These are phyloP conservation scores for Aleiodes sp. DNA, from an alignment of 1,140 invertebrate genomes.

Conservation along the genomic window DNA sequence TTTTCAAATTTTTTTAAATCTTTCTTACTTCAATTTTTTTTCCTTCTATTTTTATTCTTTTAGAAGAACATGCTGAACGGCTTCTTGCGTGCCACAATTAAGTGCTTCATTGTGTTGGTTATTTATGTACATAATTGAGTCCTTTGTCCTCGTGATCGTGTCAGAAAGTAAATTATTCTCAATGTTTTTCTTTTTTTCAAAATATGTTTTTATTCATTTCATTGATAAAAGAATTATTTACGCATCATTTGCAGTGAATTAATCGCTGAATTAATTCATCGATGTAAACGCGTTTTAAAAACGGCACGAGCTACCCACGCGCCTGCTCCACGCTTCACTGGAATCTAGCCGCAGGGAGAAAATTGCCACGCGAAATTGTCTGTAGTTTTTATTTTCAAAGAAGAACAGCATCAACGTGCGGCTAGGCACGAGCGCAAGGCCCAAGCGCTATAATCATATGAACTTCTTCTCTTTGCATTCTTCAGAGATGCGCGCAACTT, in stretches of 20 bases:
- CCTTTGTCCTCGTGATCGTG: conserved; percentile 23
- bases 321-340: conserved; percentile 14
- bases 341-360: background rate
- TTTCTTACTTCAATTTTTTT: conserved; percentile 19
- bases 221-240: too few relatives aligned
- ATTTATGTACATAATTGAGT: conserved; percentile 32
- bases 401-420: conserved; percentile 19
- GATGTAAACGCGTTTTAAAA: too few relatives aligned
- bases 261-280: too few relatives aligned
- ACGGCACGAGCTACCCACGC: conserved; percentile 24
- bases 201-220: too few relatives aligned
- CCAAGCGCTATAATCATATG: background rate
- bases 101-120: background rate
- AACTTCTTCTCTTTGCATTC: conserved; percentile 13
- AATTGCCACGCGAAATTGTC: conserved; percentile 38
- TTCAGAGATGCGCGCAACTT: too few relatives aligned
- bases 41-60: conserved; percentile 11
- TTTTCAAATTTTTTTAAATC: background rate
- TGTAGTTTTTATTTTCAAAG: too few relatives aligned
- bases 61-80: conserved; percentile 8
- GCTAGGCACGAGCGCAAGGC: conserved; percentile 13
- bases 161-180: background rate
- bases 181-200: too few relatives aligned
- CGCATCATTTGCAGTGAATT: too few relatives aligned
- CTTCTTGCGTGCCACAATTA: conserved; percentile 22